Evolutionary conservation across 2,113 vertebrate species (phyloP).

Genomic region (Paradoxurus hermaphroditus): DNA sequence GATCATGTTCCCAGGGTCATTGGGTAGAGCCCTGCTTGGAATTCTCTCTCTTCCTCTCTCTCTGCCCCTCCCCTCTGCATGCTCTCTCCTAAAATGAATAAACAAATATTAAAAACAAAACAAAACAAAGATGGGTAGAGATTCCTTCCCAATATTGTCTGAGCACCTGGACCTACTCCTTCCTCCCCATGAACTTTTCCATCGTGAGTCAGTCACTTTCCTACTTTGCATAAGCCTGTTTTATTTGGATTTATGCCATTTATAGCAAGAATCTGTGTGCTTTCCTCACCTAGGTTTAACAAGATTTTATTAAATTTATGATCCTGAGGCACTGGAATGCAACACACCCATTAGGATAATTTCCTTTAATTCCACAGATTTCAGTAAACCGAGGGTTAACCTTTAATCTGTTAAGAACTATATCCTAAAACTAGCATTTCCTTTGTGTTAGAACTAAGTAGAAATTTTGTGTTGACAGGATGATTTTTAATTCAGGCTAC

Average conservation of each 20-base stretch:
- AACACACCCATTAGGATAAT: neutral
- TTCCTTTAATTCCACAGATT: neutral
- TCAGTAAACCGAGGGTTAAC: neutral
- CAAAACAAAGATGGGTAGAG: neutral
- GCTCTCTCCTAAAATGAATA: too few relatives aligned
- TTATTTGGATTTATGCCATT: conserved; percentile 9
- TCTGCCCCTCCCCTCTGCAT: too few relatives aligned
- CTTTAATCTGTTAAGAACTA: neutral
- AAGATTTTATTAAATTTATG: neutral
- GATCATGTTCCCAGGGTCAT: too few relatives aligned
- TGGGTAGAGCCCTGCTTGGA: too few relatives aligned
- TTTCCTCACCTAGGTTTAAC: neutral
- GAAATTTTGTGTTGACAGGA: neutral
- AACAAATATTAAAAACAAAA: too few relatives aligned
- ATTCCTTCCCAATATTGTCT: neutral
- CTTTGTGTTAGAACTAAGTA: neutral
- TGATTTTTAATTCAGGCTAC: neutral
- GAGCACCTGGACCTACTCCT: neutral
- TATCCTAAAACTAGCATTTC: neutral
- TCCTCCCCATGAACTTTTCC: neutral
- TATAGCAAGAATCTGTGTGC: neutral
- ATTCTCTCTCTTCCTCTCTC: too few relatives aligned
- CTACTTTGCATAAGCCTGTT: neutral
- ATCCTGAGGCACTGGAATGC: neutral
- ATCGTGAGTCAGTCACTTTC: neutral